A percentile compares a stretch with the other conserved stretches of the same genome.
Evolutionary conservation across 2,888 invertebrate species (phyloP).

Genomic region (Hypomecis punctinalis): DNA sequence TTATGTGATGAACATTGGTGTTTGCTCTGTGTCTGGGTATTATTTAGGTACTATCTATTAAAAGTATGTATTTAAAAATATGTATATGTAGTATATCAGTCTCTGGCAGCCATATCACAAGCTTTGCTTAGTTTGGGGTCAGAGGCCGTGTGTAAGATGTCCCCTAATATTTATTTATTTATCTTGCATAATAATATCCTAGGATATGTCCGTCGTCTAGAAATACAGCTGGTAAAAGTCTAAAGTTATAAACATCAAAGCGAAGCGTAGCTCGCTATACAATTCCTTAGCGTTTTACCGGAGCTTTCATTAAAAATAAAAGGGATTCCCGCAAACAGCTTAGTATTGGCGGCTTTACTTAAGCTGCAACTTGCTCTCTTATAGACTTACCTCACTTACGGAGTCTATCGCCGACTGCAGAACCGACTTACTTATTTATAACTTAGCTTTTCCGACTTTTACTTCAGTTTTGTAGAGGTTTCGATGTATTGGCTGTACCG

Average conservation of each 20-base stretch:
- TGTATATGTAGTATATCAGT: too few relatives aligned
- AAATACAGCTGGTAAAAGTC: too few relatives aligned
- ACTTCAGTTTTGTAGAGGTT: constrained; percentile 18
- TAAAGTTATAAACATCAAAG: constrained; percentile 22
- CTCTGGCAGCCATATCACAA: too few relatives aligned
- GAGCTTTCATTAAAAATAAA: constrained; percentile 61
- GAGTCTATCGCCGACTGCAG: constrained; percentile 41
- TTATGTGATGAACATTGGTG: too few relatives aligned
- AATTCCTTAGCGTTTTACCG: constrained; percentile 35
- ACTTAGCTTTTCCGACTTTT: constrained; percentile 30
- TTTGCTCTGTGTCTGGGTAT: too few relatives aligned
- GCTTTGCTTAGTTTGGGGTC: too few relatives aligned
- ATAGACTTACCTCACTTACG: constrained; percentile 52
- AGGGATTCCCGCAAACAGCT: constrained; percentile 47
- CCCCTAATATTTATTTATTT: too few relatives aligned
- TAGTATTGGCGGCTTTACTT: constrained; percentile 52
- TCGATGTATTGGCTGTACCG: neutral
- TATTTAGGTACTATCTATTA: too few relatives aligned
- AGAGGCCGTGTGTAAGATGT: too few relatives aligned
- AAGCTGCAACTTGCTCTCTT: constrained; percentile 56
- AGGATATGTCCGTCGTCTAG: too few relatives aligned
- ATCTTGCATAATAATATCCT: too few relatives aligned
- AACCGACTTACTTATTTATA: constrained; percentile 38
- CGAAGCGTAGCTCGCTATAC: constrained; percentile 22
- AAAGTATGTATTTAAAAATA: too few relatives aligned